These are phyloP conservation scores for Leptodactylus fuscus DNA, from an alignment of 2,113 vertebrate species.

Conservation along the genomic window DNA sequence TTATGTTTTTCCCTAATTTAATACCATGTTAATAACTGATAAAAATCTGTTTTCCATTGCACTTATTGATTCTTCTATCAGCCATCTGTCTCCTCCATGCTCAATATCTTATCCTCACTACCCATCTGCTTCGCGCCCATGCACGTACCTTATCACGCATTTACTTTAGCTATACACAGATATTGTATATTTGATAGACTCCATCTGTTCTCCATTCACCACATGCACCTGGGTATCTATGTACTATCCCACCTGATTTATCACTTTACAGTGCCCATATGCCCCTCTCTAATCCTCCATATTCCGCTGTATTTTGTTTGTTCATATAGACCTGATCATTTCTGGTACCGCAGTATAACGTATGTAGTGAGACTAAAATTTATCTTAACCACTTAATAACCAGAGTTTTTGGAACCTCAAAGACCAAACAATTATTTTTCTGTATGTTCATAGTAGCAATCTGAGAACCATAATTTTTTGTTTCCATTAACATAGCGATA, in stretches of 20 bases:
- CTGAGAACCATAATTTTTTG: too few species aligned
- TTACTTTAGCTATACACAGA: conserved; percentile 10
- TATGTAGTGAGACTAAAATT: background rate
- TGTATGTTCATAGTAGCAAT: too few species aligned
- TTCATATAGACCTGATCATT: background rate
- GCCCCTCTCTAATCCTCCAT: background rate
- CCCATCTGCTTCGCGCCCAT: conserved; percentile 28
- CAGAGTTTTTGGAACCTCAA: too few species aligned
- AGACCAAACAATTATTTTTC: too few species aligned
- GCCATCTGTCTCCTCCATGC: conserved; percentile 24
- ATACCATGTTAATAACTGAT: conserved; percentile 21
- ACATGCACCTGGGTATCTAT: background rate
- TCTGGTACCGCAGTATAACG: background rate
- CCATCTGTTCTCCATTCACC: conserved; percentile 23
- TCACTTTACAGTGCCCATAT: conserved; percentile 35
- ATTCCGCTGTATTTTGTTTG: background rate
- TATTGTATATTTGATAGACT: conserved; percentile 1
- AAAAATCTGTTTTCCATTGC: conserved; percentile 3
- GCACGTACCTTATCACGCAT: conserved; percentile 23
- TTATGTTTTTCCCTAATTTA: background rate
- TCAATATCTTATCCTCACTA: conserved; percentile 26
- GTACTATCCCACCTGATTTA: background rate
- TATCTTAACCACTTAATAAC: background rate
- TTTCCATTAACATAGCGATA: too few species aligned
- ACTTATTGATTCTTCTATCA: background rate